Base-by-base conservation (phyloP, 2,888 invertebrate genomes). In the Eupithecia dodoneata region DNA sequence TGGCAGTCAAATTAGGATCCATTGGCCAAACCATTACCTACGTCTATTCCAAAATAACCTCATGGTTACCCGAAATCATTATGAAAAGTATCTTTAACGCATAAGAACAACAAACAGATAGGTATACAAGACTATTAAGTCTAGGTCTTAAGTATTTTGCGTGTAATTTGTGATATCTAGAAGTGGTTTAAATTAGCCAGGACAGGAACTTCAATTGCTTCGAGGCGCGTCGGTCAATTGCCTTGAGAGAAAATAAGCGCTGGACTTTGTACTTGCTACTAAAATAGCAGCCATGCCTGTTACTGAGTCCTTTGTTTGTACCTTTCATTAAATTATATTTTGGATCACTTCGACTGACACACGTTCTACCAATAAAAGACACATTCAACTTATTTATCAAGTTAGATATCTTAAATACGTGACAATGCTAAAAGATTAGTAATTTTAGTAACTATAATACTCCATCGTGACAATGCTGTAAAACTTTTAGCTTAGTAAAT, bases 151-250 rank as follows among this genome's bases (percentile, higher is more conserved):
- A 70, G 30, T 70, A 74, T n/a, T 71, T 77, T 66, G 77, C 75
- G 73, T 73, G 66, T 55, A 42, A 49, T 72, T 55, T 13, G 52
- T 71, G 44, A 73, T 44, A 69, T 75, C 41, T 65, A 72, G 69
- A 76, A 78, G 73, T 76, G 74, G 65, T 78, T 74, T 71, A 63
- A 78, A 78, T 76, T 71, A 73, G 45, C 73, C 59, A 70, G 75
- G 67, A 76, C 59, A 72, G 75, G 67, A 76, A 73, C 75, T 77
- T 77, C 66, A 78, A 79, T 75, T 81, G 73, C 72, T 73, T 70
- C 59, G 76, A 81, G 76, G 76, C 72, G 76, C 78, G 76, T 71
- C 80, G 84, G 84, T 86, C 84, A 86, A 85, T 86, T 87, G 85
- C 85, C 84, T 83, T 81, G 80, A 76, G 78, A 80, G 81, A 82